Conservation (phyloP, 2,797 vertebrate genomes). For the Loris lydekkerianus region DNA sequence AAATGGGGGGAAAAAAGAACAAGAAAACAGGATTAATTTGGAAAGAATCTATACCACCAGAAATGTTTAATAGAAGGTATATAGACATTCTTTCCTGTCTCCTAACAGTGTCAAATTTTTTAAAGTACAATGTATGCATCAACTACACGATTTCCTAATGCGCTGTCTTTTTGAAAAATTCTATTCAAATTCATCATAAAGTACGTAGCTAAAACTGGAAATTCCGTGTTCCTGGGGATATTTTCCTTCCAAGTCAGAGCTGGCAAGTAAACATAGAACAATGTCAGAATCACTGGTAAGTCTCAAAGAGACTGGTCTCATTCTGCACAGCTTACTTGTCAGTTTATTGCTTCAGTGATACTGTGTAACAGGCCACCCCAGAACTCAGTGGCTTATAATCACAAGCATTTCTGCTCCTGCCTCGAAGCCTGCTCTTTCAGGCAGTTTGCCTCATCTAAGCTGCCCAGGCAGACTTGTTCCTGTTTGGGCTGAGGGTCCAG, state of each 20-base stretch:
- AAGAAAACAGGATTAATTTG: not conserved
- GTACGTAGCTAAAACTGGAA: not conserved
- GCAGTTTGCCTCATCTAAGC: not conserved
- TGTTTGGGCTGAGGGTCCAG: not conserved
- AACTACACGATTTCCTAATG: not conserved
- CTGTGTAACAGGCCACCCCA: not conserved
- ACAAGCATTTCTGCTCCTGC: not conserved
- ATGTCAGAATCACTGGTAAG: not conserved
- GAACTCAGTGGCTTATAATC: not conserved
- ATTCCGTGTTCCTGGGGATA: not conserved
- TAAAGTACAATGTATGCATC: not conserved
- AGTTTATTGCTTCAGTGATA: not conserved
- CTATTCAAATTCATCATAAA: not conserved
- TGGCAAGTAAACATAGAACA: not conserved
- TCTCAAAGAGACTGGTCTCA: not conserved
- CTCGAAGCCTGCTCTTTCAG: rapidly evolving
- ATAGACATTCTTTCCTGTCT: not conserved
- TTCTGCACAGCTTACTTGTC: not conserved
- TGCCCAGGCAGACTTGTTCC: not conserved
- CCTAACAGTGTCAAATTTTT: not conserved
- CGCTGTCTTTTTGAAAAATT: slow-evolving; percentile 1
- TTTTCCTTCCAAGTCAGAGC: slow-evolving; percentile 29
- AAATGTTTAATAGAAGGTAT: not conserved
- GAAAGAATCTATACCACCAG: not conserved
- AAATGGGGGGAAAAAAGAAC: not conserved